These are phyloP conservation scores for Oligia latruncula DNA, from an alignment of 2,888 invertebrate genomes.

Conservation along the genomic window DNA sequence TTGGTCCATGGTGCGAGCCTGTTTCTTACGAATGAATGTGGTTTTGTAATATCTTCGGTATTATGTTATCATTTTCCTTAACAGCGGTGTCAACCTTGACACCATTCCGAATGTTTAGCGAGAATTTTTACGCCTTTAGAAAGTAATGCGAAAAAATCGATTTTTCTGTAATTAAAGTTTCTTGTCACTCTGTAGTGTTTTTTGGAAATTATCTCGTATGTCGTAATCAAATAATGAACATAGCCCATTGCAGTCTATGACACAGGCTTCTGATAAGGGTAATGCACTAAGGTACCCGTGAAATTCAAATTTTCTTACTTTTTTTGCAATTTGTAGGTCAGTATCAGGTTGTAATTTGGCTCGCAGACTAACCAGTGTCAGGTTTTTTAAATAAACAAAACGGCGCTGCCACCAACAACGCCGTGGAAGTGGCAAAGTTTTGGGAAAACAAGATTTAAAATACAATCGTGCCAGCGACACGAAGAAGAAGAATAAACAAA, in stretches of 20 bases:
- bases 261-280: not conserved
- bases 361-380: not conserved
- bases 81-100: conserved; percentile 14
- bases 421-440: too few species aligned
- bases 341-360: not conserved
- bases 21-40: conserved; percentile 8
- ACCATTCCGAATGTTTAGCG: conserved; percentile 18
- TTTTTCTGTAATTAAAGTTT: too few species aligned
- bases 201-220: not conserved
- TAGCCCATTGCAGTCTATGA: not conserved
- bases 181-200: too few species aligned
- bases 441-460: too few species aligned
- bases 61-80: conserved; percentile 40
- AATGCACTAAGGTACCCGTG: too few species aligned
- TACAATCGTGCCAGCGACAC: too few species aligned
- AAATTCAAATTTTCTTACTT: too few species aligned
- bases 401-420: too few species aligned
- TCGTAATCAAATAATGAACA: conserved; percentile 8
- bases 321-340: too few species aligned
- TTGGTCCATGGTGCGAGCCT: conserved; percentile 33
- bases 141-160: not conserved
- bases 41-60: conserved; percentile 21
- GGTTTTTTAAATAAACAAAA: not conserved
- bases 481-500: not conserved
- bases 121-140: conserved; percentile 3